Evolutionary conservation across 2,797 vertebrate species (phyloP).

Genomic region (Loriculus beryllinus): DNA sequence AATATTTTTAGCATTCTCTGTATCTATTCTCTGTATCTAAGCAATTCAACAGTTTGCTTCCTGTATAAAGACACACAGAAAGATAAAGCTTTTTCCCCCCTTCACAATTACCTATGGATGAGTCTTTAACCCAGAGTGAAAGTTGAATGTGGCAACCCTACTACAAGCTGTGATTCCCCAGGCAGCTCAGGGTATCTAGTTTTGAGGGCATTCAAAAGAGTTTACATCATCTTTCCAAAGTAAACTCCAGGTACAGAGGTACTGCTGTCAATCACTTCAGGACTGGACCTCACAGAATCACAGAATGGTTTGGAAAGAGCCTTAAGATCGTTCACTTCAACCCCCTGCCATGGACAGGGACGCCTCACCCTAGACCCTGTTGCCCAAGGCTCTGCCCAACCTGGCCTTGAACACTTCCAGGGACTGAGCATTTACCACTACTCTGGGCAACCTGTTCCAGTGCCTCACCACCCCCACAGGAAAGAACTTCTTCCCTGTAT

Average conservation of each 20-base stretch:
- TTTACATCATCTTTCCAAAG: not conserved
- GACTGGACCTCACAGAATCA: not conserved
- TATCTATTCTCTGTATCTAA: not conserved
- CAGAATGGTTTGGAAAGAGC: not conserved
- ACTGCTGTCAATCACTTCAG: not conserved
- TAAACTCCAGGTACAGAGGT: not conserved
- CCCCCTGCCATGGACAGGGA: not conserved
- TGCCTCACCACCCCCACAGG: not conserved
- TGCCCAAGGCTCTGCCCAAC: not conserved
- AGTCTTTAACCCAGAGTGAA: not conserved
- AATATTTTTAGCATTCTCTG: not conserved
- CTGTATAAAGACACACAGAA: accelerated
- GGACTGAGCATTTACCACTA: not conserved
- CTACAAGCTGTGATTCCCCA: not conserved
- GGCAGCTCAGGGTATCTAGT: not conserved
- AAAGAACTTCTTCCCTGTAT: not conserved
- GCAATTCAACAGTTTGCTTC: not conserved
- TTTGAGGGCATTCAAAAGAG: not conserved
- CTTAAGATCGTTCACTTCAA: not conserved
- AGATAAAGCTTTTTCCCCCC: not conserved
- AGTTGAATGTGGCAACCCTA: not conserved
- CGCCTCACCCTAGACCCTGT: not conserved
- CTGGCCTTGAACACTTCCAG: not conserved
- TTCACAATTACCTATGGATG: not conserved
- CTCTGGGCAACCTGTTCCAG: not conserved